A percentile compares a stretch with the other conserved stretches of the same genome.
Evolutionary conservation across 1,140 invertebrate species (phyloP).

Genomic region (Gerris buenoi): DNA sequence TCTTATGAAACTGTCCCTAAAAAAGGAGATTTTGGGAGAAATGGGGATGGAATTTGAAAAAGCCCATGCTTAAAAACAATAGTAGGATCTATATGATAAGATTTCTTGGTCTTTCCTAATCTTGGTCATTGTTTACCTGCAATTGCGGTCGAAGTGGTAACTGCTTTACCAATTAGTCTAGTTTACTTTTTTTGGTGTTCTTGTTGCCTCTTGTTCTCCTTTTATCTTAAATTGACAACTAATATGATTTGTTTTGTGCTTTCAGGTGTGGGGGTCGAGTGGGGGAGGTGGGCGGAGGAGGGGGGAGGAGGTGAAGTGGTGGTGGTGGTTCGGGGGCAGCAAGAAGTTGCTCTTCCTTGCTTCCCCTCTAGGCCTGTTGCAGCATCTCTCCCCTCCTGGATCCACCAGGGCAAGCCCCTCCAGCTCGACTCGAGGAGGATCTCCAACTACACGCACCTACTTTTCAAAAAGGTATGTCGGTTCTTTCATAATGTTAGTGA

Average conservation of each 20-base stretch:
- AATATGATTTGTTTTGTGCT: not conserved
- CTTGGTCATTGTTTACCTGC: too few relatives aligned
- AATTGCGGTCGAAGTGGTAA: too few relatives aligned
- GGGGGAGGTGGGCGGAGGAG: slow-evolving; percentile 13
- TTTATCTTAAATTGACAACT: too few relatives aligned
- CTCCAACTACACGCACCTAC: slow-evolving; percentile 16
- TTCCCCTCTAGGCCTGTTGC: slow-evolving; percentile 7
- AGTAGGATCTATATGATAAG: too few relatives aligned
- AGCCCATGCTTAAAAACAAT: too few relatives aligned
- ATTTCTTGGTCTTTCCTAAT: too few relatives aligned
- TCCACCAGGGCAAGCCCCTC: slow-evolving; percentile 15
- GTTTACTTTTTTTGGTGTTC: too few relatives aligned
- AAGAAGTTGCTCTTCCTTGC: slow-evolving; percentile 11
- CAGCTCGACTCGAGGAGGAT: slow-evolving; percentile 14
- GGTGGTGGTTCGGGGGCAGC: slow-evolving; percentile 11
- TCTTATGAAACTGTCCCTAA: too few relatives aligned
- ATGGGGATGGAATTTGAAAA: too few relatives aligned
- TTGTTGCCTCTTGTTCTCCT: too few relatives aligned
- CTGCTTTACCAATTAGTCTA: too few relatives aligned
- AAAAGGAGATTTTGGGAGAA: too few relatives aligned
- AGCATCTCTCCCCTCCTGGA: slow-evolving; percentile 15
- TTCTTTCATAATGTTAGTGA: not conserved
- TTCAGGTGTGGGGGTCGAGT: slow-evolving; percentile 10
- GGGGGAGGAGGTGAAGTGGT: slow-evolving; percentile 8
- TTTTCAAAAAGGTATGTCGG: slow-evolving; percentile 18